Evolutionary conservation across 2,888 invertebrate genomes (phyloP).

Genomic region (Bimastos eiseni): DNA sequence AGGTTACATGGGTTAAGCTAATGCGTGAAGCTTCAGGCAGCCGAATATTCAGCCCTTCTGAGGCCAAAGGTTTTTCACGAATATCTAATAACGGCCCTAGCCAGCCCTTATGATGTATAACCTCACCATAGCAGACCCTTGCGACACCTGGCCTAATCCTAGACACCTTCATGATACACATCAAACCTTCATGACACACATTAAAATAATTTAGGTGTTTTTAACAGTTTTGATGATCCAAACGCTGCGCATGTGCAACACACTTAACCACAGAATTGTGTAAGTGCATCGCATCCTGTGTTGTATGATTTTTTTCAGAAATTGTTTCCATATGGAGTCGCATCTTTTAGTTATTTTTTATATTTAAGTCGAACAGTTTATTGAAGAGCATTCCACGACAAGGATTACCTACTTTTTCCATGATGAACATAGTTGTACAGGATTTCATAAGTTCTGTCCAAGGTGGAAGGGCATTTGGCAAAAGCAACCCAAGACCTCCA

Average conservation of each 20-base stretch:
- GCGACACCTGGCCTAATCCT: too few relatives aligned
- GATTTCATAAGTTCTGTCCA: neutral
- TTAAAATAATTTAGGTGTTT: too few relatives aligned
- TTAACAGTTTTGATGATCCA: too few relatives aligned
- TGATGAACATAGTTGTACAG: conserved; percentile 7
- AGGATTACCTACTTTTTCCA: neutral
- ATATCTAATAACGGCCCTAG: too few relatives aligned
- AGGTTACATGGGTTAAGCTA: neutral
- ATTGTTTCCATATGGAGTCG: neutral
- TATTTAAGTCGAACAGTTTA: neutral
- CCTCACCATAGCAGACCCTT: too few relatives aligned
- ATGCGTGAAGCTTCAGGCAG: too few relatives aligned
- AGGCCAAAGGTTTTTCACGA: too few relatives aligned
- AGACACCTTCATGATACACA: too few relatives aligned
- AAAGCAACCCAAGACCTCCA: conserved; percentile 59
- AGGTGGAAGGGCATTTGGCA: conserved; percentile 48
- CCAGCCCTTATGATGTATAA: too few relatives aligned
- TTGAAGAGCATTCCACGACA: neutral
- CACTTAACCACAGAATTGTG: neutral
- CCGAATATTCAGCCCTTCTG: too few relatives aligned
- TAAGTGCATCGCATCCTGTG: neutral
- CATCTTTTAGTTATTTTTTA: neutral
- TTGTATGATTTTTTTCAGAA: neutral
- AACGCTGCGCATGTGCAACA: neutral
- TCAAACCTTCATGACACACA: too few relatives aligned